Evolutionary conservation across 2,797 vertebrate species (phyloP).

Genomic region (Toxotes lorentzi): DNA sequence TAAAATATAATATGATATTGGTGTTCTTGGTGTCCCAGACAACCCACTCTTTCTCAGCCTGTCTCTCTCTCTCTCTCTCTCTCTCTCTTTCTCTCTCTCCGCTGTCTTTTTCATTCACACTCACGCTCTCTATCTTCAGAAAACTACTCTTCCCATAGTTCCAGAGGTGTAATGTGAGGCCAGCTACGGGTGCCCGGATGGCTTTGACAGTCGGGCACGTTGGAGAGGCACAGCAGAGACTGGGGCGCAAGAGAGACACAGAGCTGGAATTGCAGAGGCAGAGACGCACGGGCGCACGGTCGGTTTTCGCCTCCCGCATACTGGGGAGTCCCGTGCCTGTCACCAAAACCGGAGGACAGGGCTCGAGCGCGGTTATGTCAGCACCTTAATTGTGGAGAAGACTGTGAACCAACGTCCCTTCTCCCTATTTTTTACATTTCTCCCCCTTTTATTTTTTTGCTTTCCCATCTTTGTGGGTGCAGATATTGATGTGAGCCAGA

Average conservation of each 20-base stretch:
- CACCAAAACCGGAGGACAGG: conserved; percentile 56
- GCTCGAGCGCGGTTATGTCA: conserved; percentile 61
- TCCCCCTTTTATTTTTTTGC: conserved; percentile 46
- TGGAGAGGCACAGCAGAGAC: conserved; percentile 77
- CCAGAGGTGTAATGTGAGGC: conserved; percentile 59
- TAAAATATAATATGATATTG: not conserved
- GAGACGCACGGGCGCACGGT: conserved; percentile 77
- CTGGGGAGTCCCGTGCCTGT: conserved; percentile 77
- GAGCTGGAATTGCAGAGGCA: conserved; percentile 85
- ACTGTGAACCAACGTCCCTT: conserved; percentile 49
- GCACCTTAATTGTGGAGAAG: conserved; percentile 32
- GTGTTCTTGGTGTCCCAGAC: not conserved
- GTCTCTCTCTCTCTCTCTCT: conserved; percentile 6
- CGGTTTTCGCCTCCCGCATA: conserved; percentile 76
- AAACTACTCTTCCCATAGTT: conserved; percentile 86
- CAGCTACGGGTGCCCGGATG: conserved; percentile 85
- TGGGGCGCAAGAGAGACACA: conserved; percentile 75
- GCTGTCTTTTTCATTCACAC: conserved; percentile 15
- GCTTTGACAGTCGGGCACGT: conserved; percentile 83
- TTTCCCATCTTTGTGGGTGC: conserved; percentile 69
- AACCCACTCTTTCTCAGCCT: conserved; percentile 9
- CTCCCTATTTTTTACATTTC: conserved; percentile 31
- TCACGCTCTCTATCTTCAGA: not conserved
- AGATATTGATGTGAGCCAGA: conserved; percentile 79
- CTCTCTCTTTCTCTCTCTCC: conserved; percentile 25